Evolutionary conservation across 2,888 invertebrate species (phyloP), one percentile per base, ranked within the genome.

Genomic region (Graphium colonna): DNA sequence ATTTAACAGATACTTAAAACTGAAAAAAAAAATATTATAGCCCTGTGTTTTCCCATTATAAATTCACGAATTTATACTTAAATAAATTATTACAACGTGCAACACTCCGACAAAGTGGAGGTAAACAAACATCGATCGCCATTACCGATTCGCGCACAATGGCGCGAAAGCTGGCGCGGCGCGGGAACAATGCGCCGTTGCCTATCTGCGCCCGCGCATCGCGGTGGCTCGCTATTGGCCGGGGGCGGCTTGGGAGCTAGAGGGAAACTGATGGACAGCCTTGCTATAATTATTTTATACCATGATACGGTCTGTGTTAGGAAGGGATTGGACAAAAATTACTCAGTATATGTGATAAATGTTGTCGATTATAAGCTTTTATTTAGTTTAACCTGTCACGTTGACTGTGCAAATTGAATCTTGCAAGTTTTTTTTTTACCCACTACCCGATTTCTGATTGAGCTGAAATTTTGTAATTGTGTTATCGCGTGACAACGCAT

Each of bases 131-230:
- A 80, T 71, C 84, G 87, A 86, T 87, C 71, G 77, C 61, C 67
- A 64, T 67, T 68, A 65, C 69, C 75, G 87, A 87, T 87, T 79
- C 18, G 72, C 21, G 26, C 71, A 88, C 89, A 89, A 89, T 89
- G 89, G 89, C 77, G 89, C 84, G 89, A 89, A 89, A 87, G 84
- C 81, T 88, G 79, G 84, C 89, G 78, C 87, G 82, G 77, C 70
- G 69, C 69, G 71, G 77, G 77, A 84, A 88, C 88, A 87, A 88
- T 87, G 79, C 80, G 67, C 81, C 81, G 82, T 82, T 81, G 75
- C 56, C 61, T 84, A 88, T 87, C 89, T 65, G 77, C 76, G 78
- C 76, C 52, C 55, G 79, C 79, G 79, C 81, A 88, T 88, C 88
- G 75, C 85, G 75, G 88, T 80, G 84, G 87, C 88, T 86, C 76